Evolutionary conservation across 2,888 invertebrate genomes (phyloP), one percentile per base, ranked within the genome.

Genomic region (Tetragonula carbonaria): DNA sequence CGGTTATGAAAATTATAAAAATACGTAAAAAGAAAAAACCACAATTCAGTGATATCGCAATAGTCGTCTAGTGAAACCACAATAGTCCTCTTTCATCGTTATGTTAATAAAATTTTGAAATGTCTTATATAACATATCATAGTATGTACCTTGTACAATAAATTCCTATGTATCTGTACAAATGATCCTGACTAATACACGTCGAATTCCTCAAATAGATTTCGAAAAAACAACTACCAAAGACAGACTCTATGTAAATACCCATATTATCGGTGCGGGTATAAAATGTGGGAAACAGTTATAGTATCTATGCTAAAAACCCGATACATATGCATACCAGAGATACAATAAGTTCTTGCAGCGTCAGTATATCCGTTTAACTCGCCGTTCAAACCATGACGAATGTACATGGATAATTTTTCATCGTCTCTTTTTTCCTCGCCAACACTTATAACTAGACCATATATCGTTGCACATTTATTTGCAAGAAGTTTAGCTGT

Each of bases 261-360:
- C 62, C 55, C 74, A 66, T 59, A 78, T 78, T 84, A 74, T 78
- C 74, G 66, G 62, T 63, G 57, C 78, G 73, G 83, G 68, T 70
- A 57, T 73, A 70, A 78, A 83, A 83, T 84, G 78, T 84, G 78
- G 84, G 71, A 74, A 82, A 84, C 71, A 72, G 74, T 78, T 74
- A 50, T 21, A 73, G 45, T 79, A 78, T 82, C 74, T 86, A 82
- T 78, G 77, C 63, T 75, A 82, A 87, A 66, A 75, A 51, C 50
- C 72, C 62, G 53, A 70, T 78, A 62, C 74, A 82, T 85, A 81
- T 74, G 63, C 51, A 71, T 59, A 55, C 28, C 50, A 28, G 28
- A 73, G 84, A 80, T 80, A 80, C 72, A 85, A 74, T 59, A 74
- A 85, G 55, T 79, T 85, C 62, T 80, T 75, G 85, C 80, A 66